Evolutionary conservation across 2,113 vertebrate species (phyloP).

Genomic region (Mobula birostris): DNA sequence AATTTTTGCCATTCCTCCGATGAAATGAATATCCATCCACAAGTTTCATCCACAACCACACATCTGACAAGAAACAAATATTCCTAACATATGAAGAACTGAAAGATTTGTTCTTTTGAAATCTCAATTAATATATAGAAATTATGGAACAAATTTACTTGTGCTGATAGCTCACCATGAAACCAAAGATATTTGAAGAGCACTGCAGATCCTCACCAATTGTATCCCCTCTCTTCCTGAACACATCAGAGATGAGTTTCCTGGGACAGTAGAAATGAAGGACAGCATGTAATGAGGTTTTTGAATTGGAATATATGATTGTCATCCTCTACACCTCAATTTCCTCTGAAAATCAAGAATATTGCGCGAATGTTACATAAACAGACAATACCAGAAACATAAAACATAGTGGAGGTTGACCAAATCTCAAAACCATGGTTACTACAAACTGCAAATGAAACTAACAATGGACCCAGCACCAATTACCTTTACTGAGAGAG

Average conservation of each 20-base stretch:
- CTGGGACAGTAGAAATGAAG: background rate
- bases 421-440: background rate
- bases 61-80: conserved; percentile 6
- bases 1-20: background rate
- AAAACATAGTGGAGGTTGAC: background rate
- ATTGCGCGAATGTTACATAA: background rate
- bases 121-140: background rate
- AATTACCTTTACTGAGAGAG: too few species aligned
- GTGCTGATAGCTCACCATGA: background rate
- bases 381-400: background rate
- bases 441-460: too few species aligned
- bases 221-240: background rate
- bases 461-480: too few species aligned
- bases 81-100: background rate
- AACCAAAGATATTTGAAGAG: background rate
- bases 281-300: background rate
- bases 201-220: background rate
- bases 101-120: background rate
- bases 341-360: background rate
- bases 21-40: background rate
- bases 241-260: background rate
- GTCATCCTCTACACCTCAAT: background rate
- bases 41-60: background rate
- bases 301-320: background rate
- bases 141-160: background rate